Base-by-base conservation (phyloP, 2,888 invertebrate genomes). In the Colostygia pectinataria region DNA sequence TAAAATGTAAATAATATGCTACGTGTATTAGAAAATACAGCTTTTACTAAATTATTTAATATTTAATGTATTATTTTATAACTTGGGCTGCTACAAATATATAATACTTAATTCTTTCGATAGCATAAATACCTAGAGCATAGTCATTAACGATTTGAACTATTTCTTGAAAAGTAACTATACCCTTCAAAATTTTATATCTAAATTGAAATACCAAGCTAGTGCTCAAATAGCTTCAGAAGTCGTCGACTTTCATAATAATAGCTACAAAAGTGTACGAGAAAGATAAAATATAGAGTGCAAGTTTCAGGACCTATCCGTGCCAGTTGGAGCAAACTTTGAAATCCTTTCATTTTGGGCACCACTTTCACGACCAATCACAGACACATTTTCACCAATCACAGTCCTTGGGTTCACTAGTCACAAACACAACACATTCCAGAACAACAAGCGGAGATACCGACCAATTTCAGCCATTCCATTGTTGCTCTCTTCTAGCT, bases 391-490 rank as follows among this genome's bases (percentile, higher is more conserved):
- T 49, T 59, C 50, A 65, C 29, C 48, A 36, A 39, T 42, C 37
- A 75, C 74, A 68, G 55, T 70, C 57, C 65, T 43, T 54, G 12
- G 32, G 14, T 61, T 63, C 68, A 66, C 62, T 48, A 15, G 18
- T 45, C 67, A 71, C 69, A 65, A 60, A 51, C 71, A 76, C 76
- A 65, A 55, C 55, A 61, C 66, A 63, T 59, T 45, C 9, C 23
- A 13, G 9, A 14, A 57, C 44, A 54, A 41, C 42, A 39, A 54
- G 43, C 58, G 55, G 57, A 60, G 58, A 82, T 88, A 91, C 91
- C 88, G 87, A 91, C 91, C 91, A 89, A 85, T 82, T 83, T 87
- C 76, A 84, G 79, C 90, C 88, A 90, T 87, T 90, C 90, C 91
- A 91, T 91, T 71, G 74, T 70, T 66, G 71, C 66, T 71, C 68